Evolutionary conservation across 2,113 vertebrate species (phyloP), one percentile per base, ranked within the genome.

Genomic region (Mohoua ochrocephala): DNA sequence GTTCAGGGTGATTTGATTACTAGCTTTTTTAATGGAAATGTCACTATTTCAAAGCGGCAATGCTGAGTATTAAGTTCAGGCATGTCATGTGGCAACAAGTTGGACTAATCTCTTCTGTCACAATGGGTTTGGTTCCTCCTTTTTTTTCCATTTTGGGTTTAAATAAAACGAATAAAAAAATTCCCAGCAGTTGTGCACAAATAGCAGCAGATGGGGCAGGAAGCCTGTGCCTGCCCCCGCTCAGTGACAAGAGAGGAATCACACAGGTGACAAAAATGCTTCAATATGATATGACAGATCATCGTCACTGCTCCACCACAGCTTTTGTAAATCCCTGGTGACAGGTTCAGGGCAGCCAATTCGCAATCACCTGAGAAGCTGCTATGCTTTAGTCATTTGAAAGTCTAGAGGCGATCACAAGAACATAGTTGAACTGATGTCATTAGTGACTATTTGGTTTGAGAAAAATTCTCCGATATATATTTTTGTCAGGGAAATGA

Each of bases 31-130:
- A 86, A 94, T 88, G 85, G 75, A 95, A 97, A 96, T 95, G 84
- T 80, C 85, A 86, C 63, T 77, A 80, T 96, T 95, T 96, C 93
- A 96, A 94, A 96, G 90, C 65, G 85, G 77, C 37, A 87, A 45
- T 45, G 54, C 52, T 75, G 73, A 56, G 73, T 64, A 81, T 92
- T 94, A 89, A 92, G 59, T 94, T 91, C 83, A 94, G 56, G 47
- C 47, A 52, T 56, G 68, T 92, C 95, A 84, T 64, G 20, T 93
- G 87, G 68, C 79, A 91, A 93, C 52, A 84, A 77, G 79, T 71
- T 84, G 68, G 73, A 68, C 75, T 94, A 93, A 95, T 87, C 45
- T 91, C 49, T 80, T 79, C 61, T 70, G 56, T 90, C 64, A 70
- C 79, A 59, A 91, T 0, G 9, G 19, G 26, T 77, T 88, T 1